Conservation (phyloP, 2,888 invertebrate genomes). For the Drosophila eohydei region DNA sequence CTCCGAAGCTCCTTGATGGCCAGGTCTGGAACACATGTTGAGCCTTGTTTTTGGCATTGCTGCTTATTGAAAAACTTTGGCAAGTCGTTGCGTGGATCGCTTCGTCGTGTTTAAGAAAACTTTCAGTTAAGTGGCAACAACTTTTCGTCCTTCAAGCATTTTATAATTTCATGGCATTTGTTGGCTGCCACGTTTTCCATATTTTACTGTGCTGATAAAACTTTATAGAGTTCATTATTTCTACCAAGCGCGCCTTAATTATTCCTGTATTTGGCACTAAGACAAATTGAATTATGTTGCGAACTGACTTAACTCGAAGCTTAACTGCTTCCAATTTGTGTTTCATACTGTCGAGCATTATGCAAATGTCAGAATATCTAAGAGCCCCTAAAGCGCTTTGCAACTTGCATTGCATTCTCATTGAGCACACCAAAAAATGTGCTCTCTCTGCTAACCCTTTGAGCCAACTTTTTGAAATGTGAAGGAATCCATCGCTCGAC, state of each 20-base stretch:
- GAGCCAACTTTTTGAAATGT: not conserved
- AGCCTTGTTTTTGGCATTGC: constrained; percentile 47
- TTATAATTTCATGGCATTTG: constrained; percentile 50
- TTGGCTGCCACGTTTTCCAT: constrained; percentile 8
- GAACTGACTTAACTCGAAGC: constrained; percentile 18
- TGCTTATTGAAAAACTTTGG: constrained; percentile 59
- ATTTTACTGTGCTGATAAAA: constrained; percentile 47
- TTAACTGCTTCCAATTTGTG: constrained; percentile 24
- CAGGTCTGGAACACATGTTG: constrained; percentile 48
- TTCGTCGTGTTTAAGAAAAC: constrained; percentile 31
- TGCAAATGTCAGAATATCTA: constrained; percentile 26
- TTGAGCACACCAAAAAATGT: not conserved
- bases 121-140: constrained; percentile 47
- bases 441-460: not conserved
- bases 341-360: constrained; percentile 27
- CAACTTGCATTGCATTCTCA: not conserved
- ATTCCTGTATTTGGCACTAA: constrained; percentile 39
- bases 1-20: not conserved
- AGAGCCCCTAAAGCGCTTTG: not conserved
- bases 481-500: not conserved
- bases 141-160: constrained; percentile 29
- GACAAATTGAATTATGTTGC: constrained; percentile 40
- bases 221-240: constrained; percentile 54
- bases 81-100: constrained; percentile 25
- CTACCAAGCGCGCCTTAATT: constrained; percentile 40